Conservation (phyloP, 2,797 vertebrate species). For the Tapera naevia region DNA sequence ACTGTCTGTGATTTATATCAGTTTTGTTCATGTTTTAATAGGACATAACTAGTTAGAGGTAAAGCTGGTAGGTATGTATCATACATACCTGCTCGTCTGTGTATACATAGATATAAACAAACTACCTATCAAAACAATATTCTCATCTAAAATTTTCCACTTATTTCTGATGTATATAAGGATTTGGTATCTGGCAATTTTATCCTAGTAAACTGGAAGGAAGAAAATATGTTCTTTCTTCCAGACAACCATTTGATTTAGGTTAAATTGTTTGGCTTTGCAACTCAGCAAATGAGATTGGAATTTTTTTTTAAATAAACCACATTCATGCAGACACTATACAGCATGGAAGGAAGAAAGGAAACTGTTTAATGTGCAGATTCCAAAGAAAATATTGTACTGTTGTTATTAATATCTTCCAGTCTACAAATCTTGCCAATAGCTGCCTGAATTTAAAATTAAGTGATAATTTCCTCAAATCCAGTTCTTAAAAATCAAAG, state of each 20-base stretch:
- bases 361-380: conserved; percentile 21
- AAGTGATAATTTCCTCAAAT: conserved; percentile 54
- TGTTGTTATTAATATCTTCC: conserved; percentile 44
- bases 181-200: conserved; percentile 6
- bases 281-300: conserved; percentile 22
- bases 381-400: conserved; percentile 60
- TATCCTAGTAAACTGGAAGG: background rate
- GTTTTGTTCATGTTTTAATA: background rate
- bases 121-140: background rate
- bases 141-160: background rate
- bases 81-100: background rate
- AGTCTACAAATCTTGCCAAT: conserved; percentile 40
- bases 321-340: conserved; percentile 18
- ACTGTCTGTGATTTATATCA: background rate
- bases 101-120: background rate
- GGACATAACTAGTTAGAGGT: background rate
- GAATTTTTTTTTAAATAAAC: conserved; percentile 11
- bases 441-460: conserved; percentile 36
- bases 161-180: background rate
- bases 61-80: background rate
- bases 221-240: conserved; percentile 17
- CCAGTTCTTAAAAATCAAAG: conserved; percentile 2
- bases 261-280: conserved; percentile 57
- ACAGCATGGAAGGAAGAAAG: conserved; percentile 30
- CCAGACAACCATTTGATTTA: conserved; percentile 38